Percentiles rank a stretch among this genome's conserved stretches.
Evolutionary conservation across 2,888 invertebrate genomes (phyloP).

Genomic region (Xestia ashworthii): DNA sequence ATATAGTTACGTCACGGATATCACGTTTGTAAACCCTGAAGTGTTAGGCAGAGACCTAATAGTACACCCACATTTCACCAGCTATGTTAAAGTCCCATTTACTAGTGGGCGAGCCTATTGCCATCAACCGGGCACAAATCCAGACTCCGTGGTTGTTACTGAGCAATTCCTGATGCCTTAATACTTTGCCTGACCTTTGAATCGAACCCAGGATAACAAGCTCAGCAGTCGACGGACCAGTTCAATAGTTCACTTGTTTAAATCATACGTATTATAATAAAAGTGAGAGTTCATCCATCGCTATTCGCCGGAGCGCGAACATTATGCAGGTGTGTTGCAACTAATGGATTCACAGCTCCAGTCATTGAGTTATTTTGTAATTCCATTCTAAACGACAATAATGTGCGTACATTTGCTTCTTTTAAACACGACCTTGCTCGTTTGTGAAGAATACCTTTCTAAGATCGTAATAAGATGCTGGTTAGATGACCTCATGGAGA

Average conservation of each 20-base stretch:
- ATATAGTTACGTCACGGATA: too few species aligned
- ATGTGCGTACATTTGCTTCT: slow-evolving; percentile 37
- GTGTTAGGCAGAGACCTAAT: too few species aligned
- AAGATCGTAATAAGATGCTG: slow-evolving; percentile 46
- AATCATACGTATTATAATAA: slow-evolving; percentile 20
- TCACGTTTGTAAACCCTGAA: too few species aligned
- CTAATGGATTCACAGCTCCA: slow-evolving; percentile 28
- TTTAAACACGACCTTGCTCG: slow-evolving; percentile 36
- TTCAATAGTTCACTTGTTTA: slow-evolving; percentile 8
- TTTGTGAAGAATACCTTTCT: slow-evolving; percentile 36
- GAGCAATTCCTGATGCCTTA: too few species aligned
- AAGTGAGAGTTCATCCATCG: slow-evolving; percentile 7
- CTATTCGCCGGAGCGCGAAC: neutral
- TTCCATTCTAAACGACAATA: slow-evolving; percentile 47
- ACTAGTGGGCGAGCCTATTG: too few species aligned
- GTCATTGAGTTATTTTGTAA: slow-evolving; percentile 58
- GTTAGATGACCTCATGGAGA: slow-evolving; percentile 22
- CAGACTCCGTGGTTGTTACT: too few species aligned
- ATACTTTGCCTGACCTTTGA: too few species aligned
- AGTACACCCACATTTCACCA: too few species aligned
- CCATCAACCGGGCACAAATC: too few species aligned
- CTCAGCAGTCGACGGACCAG: neutral
- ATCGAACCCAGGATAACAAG: too few species aligned
- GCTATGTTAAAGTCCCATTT: too few species aligned
- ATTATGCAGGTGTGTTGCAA: slow-evolving; percentile 46